Base-by-base conservation (phyloP, 2,888 invertebrate species). In the Sipunculus nudus region DNA sequence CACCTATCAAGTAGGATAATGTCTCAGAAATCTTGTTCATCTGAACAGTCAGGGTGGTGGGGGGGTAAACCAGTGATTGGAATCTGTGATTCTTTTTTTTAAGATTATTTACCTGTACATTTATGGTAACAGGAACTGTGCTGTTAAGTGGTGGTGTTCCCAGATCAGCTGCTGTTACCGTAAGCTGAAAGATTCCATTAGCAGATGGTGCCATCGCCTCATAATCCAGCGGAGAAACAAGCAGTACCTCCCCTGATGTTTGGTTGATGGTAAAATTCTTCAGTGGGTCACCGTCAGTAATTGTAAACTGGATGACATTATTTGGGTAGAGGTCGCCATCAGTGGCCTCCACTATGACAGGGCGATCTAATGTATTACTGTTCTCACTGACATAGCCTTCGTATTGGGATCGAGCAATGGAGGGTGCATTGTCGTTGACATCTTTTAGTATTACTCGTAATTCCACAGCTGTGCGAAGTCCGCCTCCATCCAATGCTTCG, bases 401-500 rank as follows among this genome's bases (percentile, higher is more conserved):
- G 59, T 80, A 79, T 39, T 75, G 73, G 6, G 71, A 64, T 35
- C 78, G 64, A 5, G 65, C 57, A 60, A 81, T 79, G 28, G 69
- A 59, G 10, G 82, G 82, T 2, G 70, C 52, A 29, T 77, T 75
- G 64, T 82, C 82, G 55, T 82, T 82, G 13, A 70, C 70, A 58
- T 82, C 82, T 3, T 61, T 59, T 4, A 82, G 68, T n/a, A 54
- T 69, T n/a, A 81, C 63, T 25, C 68, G 66, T 13, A 82, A 65
- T 50, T 77, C 78, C 6, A 71, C 71, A 1, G 76, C 74, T 6
- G 77, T 71, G 13, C 77, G 63, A 19, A 75, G 69, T 0, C 90
- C 91, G 0, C 93, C 93, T 0, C 92, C 92, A 77, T 94, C 94
- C 65, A 87, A 88, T 0, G 93, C 94, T 65, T 91, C 90, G 53